A percentile compares a stretch with the other conserved stretches of the same genome.
Evolutionary conservation across 2,797 vertebrate species (phyloP).

Genomic region (Malurus leucopterus): DNA sequence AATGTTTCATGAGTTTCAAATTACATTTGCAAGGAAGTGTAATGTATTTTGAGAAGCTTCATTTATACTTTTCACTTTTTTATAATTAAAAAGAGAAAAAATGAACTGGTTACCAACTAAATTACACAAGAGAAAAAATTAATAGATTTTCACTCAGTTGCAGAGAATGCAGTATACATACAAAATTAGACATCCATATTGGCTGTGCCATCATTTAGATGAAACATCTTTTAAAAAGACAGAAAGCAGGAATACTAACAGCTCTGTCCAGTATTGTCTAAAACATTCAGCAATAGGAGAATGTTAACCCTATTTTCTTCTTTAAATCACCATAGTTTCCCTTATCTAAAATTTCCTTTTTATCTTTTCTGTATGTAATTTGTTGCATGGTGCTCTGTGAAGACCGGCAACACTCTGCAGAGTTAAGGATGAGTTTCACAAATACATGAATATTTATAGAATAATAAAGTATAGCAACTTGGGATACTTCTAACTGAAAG

Average conservation of each 20-base stretch:
- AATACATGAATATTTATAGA: neutral
- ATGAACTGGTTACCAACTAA: neutral
- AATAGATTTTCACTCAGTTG: neutral
- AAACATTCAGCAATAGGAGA: neutral
- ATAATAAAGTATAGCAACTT: neutral
- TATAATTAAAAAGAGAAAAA: conserved; percentile 50
- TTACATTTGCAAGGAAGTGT: conserved; percentile 36
- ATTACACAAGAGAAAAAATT: conserved; percentile 14
- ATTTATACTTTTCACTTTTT: conserved; percentile 37
- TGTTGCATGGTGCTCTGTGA: neutral
- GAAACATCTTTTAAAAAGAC: neutral
- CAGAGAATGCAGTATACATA: neutral
- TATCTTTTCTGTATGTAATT: neutral
- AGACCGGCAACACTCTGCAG: neutral
- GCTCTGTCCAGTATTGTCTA: neutral
- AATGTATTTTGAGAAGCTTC: conserved; percentile 42
- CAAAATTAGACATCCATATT: neutral
- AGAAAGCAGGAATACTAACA: neutral
- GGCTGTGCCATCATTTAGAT: neutral
- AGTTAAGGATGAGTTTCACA: neutral
- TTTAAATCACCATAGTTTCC: neutral
- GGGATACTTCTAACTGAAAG: neutral
- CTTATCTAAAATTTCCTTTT: neutral
- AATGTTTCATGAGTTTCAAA: conserved; percentile 56
- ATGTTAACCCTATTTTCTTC: neutral